Evolutionary conservation across 37 sponge, comb jelly and placozoan genomes (phyloP).

Genomic region (Haliclona indistincta): DNA sequence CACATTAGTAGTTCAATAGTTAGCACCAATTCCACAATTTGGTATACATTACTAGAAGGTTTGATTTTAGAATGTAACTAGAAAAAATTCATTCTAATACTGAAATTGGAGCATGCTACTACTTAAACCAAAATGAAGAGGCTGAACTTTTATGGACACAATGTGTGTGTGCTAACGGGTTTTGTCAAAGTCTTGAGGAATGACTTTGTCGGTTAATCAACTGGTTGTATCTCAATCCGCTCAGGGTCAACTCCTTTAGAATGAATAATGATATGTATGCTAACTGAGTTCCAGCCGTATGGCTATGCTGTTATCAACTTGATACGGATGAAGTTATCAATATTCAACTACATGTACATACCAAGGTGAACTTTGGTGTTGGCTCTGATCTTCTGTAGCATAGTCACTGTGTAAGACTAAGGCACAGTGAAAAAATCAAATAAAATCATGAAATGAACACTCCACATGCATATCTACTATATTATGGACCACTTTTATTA

Average conservation of each 20-base stretch:
- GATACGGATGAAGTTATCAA: no score
- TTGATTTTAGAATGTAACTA: slow-evolving; percentile 6
- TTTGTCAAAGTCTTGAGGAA: slow-evolving; percentile 18
- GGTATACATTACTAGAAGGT: no score
- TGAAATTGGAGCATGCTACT: not conserved
- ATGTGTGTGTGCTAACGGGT: slow-evolving; percentile 21
- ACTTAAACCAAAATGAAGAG: no score
- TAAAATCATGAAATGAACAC: not conserved
- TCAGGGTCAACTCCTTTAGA: slow-evolving; percentile 66
- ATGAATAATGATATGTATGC: not conserved
- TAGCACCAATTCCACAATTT: no score
- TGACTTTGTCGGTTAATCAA: slow-evolving; percentile 23
- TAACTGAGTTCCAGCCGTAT: not conserved
- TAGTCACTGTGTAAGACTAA: slow-evolving; percentile 60
- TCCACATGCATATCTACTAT: not conserved
- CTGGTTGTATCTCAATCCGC: slow-evolving; percentile 67
- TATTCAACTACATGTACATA: slow-evolving; percentile 29
- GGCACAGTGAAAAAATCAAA: slow-evolving; percentile 1
- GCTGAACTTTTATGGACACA: no score
- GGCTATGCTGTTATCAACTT: not conserved
- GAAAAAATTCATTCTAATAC: no score
- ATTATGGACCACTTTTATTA: no score
- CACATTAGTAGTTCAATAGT: no score
- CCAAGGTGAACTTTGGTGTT: slow-evolving; percentile 72
- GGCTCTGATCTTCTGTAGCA: slow-evolving; percentile 59